Evolutionary conservation across 1,140 invertebrate species (phyloP), one percentile per base, ranked within the genome.

Genomic region (Melitaea cinxia): DNA sequence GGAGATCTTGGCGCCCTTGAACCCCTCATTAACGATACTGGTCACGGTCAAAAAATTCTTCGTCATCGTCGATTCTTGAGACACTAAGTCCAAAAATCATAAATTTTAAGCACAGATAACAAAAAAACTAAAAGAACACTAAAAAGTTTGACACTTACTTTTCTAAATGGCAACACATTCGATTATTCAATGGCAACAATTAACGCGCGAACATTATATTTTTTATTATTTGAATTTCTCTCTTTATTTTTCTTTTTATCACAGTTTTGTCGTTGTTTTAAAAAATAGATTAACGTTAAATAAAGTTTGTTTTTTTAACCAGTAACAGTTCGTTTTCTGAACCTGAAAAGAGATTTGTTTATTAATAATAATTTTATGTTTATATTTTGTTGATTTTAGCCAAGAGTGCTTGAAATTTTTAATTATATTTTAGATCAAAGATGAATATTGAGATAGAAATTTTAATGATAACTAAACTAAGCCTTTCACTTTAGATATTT

Each of bases 1-100:
- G 65, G 93, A 92, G 72, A 95, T 94, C 73, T 94, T 93, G 91
- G 94, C 94, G 80, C 94, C 94, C 81, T 94, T 94, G 72, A 95
- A 92, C 60, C 94, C 94, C 81, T 95, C 94, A 78, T 95, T 93
- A 92, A 95, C 94, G 70, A 89, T 93, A 87, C 80, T 90, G 77
- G 93, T 91, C 66, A 93, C 91, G 68, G 92, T 91, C 83, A 93
- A 89, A 77, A 87, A 86, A 68, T 88, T 90, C 85, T 90, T 90
- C 81, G 88, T 90, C 88, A 90, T 90, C 52, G 82, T 84, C 35
- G 84, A 88, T 72, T 87, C 85, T 75, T 88, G 82, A 61, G 88
- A 83, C 85, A 88, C 83, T 89, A 74, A 55, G 72, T 78, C 73
- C 80, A 73, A 76, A 70, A 69, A 77, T 30, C 70, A 69, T 55